Base-by-base conservation (phyloP, 1,140 invertebrate genomes). In the Brachionus rotundiformis region DNA sequence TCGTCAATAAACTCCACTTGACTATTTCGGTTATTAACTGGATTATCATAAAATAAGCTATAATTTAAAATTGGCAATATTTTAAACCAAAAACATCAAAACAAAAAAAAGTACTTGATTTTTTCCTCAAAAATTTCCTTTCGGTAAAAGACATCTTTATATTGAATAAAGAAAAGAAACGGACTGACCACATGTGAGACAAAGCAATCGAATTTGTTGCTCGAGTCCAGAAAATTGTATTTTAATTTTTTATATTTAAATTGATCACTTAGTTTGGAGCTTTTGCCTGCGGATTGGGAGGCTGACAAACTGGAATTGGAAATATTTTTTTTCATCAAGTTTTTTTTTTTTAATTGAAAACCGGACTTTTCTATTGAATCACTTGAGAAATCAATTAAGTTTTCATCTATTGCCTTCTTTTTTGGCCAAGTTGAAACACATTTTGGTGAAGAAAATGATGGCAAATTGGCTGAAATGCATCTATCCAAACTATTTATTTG, bases 121-220 rank as follows among this genome's bases (percentile, higher is more conserved):
- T 71, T 71, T 33, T 71, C 23, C 39, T 71, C 65, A 25, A 73
- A 73, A 10, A 3, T 23, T 44, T 44, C 25, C 8, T 25, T 44
- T 44, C 41, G 41, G 11, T 44, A 25, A 31, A 31, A 25, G 11
- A 23, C 3, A 16, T 25, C 68, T 19, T 41, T 44, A 44, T 44
- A 23, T 41, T 44, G 68, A 41, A 73, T 44, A 25, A 73, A 73
- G 1, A 73, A 31, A 11, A 73, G n/a, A 19, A 73, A 44, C 1
- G 68, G 68, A 73, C 68, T 73, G 6, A 44, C 39, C 23, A 73
- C 36, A 44, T 73, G 68, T 44, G 68, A 31, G 4, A 73, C 68
- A 73, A 31, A 73, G n/a, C 36, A 73, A 7, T 73, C 36, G 27
- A 41, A 29, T 44, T 44, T 13, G 13, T 27, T 41, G 27, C 23